Percentiles rank a stretch among this genome's conserved stretches.
Evolutionary conservation across 2,113 vertebrate genomes (phyloP).

Genomic region (cattle (Bos taurus)): ARS-UCD2.0 NC_037351.1:57824501-57825000

Average conservation of each 20-base stretch:
- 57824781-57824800: neutral
- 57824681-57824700: neutral
- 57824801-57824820: neutral
- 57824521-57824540: neutral
- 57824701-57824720: neutral
- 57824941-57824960: neutral
- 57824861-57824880: neutral
- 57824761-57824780: neutral
- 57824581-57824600: neutral
- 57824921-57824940: neutral
- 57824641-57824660: neutral
- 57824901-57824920: neutral
- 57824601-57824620: neutral
- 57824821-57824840: conserved; percentile 4
- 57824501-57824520: neutral
- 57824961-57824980: neutral
- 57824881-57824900: neutral
- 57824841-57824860: neutral
- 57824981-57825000: neutral
- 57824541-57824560: neutral
- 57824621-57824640: neutral
- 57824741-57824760: neutral
- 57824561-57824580: neutral
- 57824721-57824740: accelerated
- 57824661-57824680: neutral